Base-by-base conservation (phyloP, 2,888 invertebrate species). In the Pseudoips prasinana region DNA sequence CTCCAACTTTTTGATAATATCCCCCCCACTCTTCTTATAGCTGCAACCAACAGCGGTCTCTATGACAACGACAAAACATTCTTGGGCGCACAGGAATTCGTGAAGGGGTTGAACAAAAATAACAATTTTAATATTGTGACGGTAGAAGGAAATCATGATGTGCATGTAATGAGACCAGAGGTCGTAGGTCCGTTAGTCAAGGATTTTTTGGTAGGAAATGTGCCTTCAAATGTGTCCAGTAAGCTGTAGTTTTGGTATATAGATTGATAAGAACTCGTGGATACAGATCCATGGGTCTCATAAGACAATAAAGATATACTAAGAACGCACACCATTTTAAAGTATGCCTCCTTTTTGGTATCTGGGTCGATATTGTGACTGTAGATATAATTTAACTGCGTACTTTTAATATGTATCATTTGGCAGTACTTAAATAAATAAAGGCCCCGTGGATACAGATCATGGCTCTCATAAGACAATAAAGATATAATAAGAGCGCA, bases 81-180 rank as follows among this genome's bases (percentile, higher is more conserved):
- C 2, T 2, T 5, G 0, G 51, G 40, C 0, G 59, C 58, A 0
- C 27, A 52, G 0, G 33, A 56, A 4, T 42, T 83, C 1, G 27
- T 81, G 1, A 18, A 40, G 0, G 33, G 41, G 8, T 24, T 80
- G 22, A 33, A 48, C 11, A 45, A 33, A 5, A 45, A 39, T 3
- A 25, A 37, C 1, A 39, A 59, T 38, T 69, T 62, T 7, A 41
- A 39, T 1, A 18, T 70, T 1, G 25, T 69, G 0, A 39, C 33
- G 1, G 87, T 92, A 0, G 68, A 82, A 0, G 93, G 92, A 0
- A 76, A 81, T 22, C 93, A 93, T 45, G 92, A 93, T 51, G 89
- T 92, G 0, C 93, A 93, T 61, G 87, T 90, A 23, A 90, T 89
- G 4, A 58, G 87, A 46, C 92, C 93, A 0, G 90, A 91, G 40